Conservation (phyloP, 1,140 invertebrate genomes). For the Papilio glaucus region DNA sequence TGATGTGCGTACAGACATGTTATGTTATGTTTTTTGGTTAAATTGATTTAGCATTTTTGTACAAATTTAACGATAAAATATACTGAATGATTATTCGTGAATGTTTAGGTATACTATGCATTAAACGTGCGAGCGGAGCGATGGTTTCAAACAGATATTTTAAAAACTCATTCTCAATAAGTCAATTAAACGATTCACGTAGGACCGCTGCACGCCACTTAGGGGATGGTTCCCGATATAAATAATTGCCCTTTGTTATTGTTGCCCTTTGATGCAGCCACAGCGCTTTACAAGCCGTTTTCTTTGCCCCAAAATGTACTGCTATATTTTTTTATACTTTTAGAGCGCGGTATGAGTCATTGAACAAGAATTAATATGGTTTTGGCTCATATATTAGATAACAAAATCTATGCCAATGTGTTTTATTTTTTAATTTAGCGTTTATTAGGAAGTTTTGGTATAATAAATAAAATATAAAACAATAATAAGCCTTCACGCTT, state of each 20-base stretch:
- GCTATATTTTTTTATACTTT: conserved; percentile 28
- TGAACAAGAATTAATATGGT: not conserved
- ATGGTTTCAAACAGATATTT: conserved; percentile 71
- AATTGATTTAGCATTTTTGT: conserved; percentile 6
- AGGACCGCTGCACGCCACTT: conserved; percentile 72
- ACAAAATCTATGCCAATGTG: conserved; percentile 1
- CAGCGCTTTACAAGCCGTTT: conserved; percentile 15
- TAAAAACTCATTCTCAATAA: conserved; percentile 81
- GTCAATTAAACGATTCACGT: conserved; percentile 79
- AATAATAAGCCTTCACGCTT: too few species aligned
- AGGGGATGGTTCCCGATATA: conserved; percentile 70
- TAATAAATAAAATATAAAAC: too few species aligned
- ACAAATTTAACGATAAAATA: not conserved
- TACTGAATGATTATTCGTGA: conserved; percentile 38
- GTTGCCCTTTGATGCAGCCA: conserved; percentile 59
- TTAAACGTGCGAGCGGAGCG: conserved; percentile 46
- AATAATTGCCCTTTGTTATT: conserved; percentile 77
- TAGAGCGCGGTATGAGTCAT: conserved; percentile 22
- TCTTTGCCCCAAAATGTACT: not conserved
- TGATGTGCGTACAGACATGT: too few species aligned
- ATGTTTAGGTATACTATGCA: not conserved
- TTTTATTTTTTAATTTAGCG: not conserved
- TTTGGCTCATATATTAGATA: not conserved
- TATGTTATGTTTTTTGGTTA: not conserved
- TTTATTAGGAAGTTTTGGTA: too few species aligned